Conservation (phyloP, 2,797 vertebrate genomes). For the Oreonectes daqikongensis region DNA sequence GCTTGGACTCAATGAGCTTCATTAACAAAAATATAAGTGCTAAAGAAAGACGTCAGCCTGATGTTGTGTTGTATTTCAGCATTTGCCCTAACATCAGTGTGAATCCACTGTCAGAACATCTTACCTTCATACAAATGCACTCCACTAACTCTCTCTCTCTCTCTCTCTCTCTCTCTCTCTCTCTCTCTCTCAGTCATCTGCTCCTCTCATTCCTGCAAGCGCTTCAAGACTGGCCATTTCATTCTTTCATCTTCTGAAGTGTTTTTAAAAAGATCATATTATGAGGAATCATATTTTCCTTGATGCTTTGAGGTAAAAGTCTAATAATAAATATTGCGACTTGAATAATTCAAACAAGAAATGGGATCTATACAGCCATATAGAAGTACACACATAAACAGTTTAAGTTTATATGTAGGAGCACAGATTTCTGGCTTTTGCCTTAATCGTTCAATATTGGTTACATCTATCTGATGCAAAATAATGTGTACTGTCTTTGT, state of each 20-base stretch:
- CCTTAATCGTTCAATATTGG: too few relatives aligned
- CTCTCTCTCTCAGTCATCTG: slow-evolving; percentile 24
- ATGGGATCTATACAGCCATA: too few relatives aligned
- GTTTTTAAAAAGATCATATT: background rate
- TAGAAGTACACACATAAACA: too few relatives aligned
- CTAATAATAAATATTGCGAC: background rate
- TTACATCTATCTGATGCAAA: too few relatives aligned
- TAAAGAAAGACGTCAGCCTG: slow-evolving; percentile 22
- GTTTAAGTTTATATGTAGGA: too few relatives aligned
- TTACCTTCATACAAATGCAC: slow-evolving; percentile 67
- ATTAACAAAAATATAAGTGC: slow-evolving; percentile 6
- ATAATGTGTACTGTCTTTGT: too few relatives aligned
- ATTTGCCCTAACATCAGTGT: slow-evolving; percentile 66
- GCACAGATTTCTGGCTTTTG: too few relatives aligned
- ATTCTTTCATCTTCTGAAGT: slow-evolving; percentile 13
- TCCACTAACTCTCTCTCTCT: slow-evolving; percentile 41
- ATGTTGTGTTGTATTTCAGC: slow-evolving; percentile 62
- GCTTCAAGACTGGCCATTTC: background rate
- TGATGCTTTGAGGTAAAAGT: slow-evolving; percentile 10
- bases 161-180: slow-evolving; percentile 24
- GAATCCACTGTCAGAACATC: slow-evolving; percentile 76
- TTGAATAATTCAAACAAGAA: background rate
- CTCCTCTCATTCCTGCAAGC: slow-evolving; percentile 21
- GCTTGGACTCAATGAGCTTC: too few relatives aligned
- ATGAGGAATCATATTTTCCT: background rate